Conservation (phyloP, 2,797 vertebrate species). For the Myotis daubentonii region DNA sequence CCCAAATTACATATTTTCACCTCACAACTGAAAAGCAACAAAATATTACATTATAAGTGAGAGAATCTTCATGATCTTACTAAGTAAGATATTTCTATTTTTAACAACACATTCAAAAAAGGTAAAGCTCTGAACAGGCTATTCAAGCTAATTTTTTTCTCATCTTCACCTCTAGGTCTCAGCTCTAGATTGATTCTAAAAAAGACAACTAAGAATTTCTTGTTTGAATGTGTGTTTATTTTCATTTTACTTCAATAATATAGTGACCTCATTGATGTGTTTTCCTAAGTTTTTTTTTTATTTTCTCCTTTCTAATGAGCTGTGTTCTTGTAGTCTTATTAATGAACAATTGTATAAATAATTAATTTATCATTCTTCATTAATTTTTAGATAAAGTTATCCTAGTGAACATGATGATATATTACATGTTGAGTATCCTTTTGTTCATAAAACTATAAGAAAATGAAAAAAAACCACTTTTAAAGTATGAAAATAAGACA, state of each 20-base stretch:
- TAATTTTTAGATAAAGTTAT: slow-evolving; percentile 69
- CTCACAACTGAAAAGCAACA: not conserved
- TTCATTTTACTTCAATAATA: slow-evolving; percentile 20
- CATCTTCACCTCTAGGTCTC: not conserved
- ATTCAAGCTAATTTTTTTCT: not conserved
- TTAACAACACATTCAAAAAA: slow-evolving; percentile 7
- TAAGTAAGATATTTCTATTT: slow-evolving; percentile 16
- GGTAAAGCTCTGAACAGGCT: not conserved
- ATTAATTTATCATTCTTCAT: slow-evolving; percentile 80
- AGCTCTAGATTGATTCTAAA: not conserved
- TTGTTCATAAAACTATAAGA: slow-evolving; percentile 71
- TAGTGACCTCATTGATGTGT: not conserved
- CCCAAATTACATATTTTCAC: not conserved
- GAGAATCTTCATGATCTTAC: not conserved
- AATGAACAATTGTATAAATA: slow-evolving; percentile 69
- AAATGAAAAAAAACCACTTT: not conserved
- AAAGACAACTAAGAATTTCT: not conserved
- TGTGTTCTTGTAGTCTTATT: slow-evolving; percentile 71
- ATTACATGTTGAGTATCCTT: slow-evolving; percentile 78
- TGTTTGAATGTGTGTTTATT: not conserved
- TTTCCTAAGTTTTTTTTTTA: slow-evolving; percentile 53
- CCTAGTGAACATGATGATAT: slow-evolving; percentile 73
- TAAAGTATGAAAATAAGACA: not conserved
- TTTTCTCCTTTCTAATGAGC: slow-evolving; percentile 61
- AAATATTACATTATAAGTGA: slow-evolving; percentile 10